Conservation (phyloP, 2,113 vertebrate species). For the Athene cunicularia region DNA sequence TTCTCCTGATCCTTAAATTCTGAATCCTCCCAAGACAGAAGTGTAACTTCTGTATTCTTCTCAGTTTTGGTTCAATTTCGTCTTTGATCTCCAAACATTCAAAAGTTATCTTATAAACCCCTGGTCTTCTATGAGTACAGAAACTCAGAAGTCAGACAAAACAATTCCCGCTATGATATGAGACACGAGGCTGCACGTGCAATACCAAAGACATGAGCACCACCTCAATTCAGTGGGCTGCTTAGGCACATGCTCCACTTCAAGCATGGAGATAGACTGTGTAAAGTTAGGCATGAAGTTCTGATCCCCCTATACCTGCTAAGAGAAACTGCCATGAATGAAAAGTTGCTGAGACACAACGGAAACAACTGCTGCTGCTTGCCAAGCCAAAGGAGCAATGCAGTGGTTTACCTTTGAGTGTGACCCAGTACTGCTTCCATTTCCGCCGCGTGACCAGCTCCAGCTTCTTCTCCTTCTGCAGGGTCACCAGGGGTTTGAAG, state of each 20-base stretch:
- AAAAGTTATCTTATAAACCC: not conserved
- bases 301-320: not conserved
- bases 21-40: not conserved
- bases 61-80: not conserved
- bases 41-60: not conserved
- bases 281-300: not conserved
- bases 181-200: not conserved
- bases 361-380: not conserved
- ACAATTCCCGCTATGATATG: not conserved
- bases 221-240: not conserved
- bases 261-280: not conserved
- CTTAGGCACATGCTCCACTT: not conserved
- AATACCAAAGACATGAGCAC: not conserved
- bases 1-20: not conserved
- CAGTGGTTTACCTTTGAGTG: conserved; percentile 85
- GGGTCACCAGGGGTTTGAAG: conserved; percentile 91
- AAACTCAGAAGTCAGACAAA: not conserved
- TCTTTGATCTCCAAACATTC: not conserved
- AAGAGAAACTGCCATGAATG: not conserved
- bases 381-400: rapidly evolving
- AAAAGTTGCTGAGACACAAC: not conserved
- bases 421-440: conserved; percentile 98
- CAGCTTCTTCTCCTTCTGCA: conserved; percentile 95
- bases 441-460: conserved; percentile 90
- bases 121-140: not conserved